Conservation (phyloP, 2,797 vertebrate genomes). For the Aldrovandia affinis region DNA sequence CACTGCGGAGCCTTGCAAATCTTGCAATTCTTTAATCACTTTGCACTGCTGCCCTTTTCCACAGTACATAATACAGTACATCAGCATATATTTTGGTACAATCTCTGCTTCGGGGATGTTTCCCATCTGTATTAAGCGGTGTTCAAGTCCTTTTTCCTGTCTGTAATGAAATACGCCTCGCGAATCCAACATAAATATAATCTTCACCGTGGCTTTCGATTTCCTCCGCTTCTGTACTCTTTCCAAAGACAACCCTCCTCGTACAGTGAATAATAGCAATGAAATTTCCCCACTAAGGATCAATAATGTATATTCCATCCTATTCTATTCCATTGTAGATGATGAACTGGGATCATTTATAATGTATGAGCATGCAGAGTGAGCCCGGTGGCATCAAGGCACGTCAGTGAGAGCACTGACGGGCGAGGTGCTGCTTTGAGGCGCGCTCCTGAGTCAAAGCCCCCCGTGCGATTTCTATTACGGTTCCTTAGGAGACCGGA, state of each 20-base stretch:
- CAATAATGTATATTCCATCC: background rate
- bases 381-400: slow-evolving; percentile 29
- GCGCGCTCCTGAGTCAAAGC: slow-evolving; percentile 28
- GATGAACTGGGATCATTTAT: background rate
- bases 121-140: no score
- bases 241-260: background rate
- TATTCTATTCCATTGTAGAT: background rate
- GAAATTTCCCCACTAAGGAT: background rate
- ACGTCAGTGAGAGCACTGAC: slow-evolving; percentile 24
- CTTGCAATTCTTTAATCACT: no score
- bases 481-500: slow-evolving; percentile 42
- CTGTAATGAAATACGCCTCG: background rate
- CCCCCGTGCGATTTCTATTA: slow-evolving; percentile 36
- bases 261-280: background rate
- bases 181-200: background rate
- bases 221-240: background rate
- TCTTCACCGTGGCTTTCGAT: background rate
- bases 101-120: no score
- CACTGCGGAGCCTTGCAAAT: background rate
- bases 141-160: background rate
- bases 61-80: no score
- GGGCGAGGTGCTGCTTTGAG: slow-evolving; percentile 48
- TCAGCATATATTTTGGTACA: no score
- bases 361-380: slow-evolving; percentile 27
- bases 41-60: no score